Base-by-base conservation (phyloP, 2,113 vertebrate species). In the Calyptommatus sinebrachiatus region DNA sequence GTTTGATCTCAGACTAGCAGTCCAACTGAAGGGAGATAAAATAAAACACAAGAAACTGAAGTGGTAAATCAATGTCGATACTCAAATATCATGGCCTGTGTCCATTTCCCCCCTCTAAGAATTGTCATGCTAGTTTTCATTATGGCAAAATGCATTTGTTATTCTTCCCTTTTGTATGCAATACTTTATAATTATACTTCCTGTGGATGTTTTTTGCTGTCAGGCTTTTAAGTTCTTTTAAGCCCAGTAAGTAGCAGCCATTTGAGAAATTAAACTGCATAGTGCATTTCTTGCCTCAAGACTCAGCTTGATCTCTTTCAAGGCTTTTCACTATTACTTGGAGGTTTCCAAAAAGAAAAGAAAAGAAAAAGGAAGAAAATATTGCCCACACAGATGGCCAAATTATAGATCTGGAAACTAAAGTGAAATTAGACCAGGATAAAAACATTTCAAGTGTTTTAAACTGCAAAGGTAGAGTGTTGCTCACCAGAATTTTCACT, bases 401-500 rank as follows among this genome's bases (percentile, higher is more conserved):
- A 1, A 66, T 79, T 69, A 9, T 67, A 79, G 71, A 77, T 83
- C 63, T 61, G 0, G 0, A 53, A 86, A 74, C 28, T 75, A n/a
- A 73, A 65, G 29, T 76, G 70, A 63, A 73, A 0, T 1, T 2
- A 83, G 73, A 53, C 8, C 14, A 20, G 53, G 80, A 71, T 82
- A 61, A 86, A 5, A 78, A 69, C 31, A 21, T 0, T 7, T 69
- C 46, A 77, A 84, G 7, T 24, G 74, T 80, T 61, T 1, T 77
- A 78, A 72, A 5, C 0, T 62, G 62, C 60, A 85, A 69, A 78
- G 88, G 71, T 9, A 45, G 0, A 66, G 63, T 18, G 50, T 0
- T 31, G 86, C 92, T 93, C 90, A 93, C 92, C 92, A 86, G 78
- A 86, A 77, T 84, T 79, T 88, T 5, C 71, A 83, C 81, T 73